Conservation (phyloP, 2,888 invertebrate species). For the Chloroclystis v-ata region DNA sequence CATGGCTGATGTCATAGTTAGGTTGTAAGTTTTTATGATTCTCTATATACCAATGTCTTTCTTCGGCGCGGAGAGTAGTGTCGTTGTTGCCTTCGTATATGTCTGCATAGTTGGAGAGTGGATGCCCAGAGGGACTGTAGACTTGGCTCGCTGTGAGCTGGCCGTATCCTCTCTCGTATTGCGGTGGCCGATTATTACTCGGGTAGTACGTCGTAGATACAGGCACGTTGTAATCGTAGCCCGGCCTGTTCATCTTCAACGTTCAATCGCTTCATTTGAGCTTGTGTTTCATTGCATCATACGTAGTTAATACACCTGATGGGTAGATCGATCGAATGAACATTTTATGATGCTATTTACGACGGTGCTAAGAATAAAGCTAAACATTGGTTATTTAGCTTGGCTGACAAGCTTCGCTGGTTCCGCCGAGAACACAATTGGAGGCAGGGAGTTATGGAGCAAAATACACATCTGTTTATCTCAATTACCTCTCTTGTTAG, state of each 20-base stretch:
- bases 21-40: conserved; percentile 71
- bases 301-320: conserved; percentile 43
- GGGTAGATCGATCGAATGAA: conserved; percentile 27
- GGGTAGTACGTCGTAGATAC: conserved; percentile 68
- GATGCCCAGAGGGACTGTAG: conserved; percentile 69
- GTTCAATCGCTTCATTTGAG: conserved; percentile 70
- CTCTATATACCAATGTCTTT: conserved; percentile 75
- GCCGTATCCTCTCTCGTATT: conserved; percentile 69
- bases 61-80: conserved; percentile 72
- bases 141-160: conserved; percentile 61
- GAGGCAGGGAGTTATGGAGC: conserved; percentile 59
- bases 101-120: conserved; percentile 71
- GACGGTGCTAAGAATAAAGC: conserved; percentile 26
- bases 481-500: conserved; percentile 68
- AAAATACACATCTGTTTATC: conserved; percentile 68
- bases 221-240: conserved; percentile 73
- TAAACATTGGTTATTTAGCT: conserved; percentile 14
- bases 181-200: conserved; percentile 65
- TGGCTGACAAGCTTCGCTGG: conserved; percentile 51
- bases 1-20: conserved; percentile 56
- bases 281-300: conserved; percentile 51
- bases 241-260: conserved; percentile 76
- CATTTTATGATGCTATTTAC: conserved; percentile 48
- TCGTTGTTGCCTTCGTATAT: conserved; percentile 75
- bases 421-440: conserved; percentile 58